Evolutionary conservation across 2,797 vertebrate genomes (phyloP), one percentile per base, ranked within the genome.

Genomic region (Chanos chanos): DNA sequence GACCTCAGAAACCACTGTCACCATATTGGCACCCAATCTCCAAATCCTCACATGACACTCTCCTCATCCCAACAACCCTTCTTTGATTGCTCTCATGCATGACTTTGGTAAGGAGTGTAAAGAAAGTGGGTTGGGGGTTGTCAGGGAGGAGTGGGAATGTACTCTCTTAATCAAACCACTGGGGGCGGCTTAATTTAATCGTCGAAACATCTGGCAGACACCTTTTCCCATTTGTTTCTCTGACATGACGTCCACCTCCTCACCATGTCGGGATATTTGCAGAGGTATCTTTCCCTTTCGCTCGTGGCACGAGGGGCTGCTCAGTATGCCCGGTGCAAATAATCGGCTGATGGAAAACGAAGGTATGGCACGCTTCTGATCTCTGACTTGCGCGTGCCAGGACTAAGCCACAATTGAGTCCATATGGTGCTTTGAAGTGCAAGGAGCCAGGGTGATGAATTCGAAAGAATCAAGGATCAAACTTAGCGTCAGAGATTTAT

Each of bases 381-480:
- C 88, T 88, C 85, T 86, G 85, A 86, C 85, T 89, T 77, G 80
- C 85, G 85, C 88, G 87, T 88, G 87, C 89, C 90, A 91, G 87
- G 89, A 89, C 86, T 86, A 82, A 62, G 87, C 89, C 90, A 87
- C 91, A 93, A 93, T 92, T 91, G 90, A 87, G 84, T 90, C 90
- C 92, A 92, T 92, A 91, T 93, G 91, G 87, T 80, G 85, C 92
- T 93, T 92, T 93, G 90, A 93, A 92, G 90, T 91, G 88, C 87
- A 85, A 80, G 86, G 87, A 89, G 89, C 88, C 86, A 86, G 87
- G 86, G 85, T 90, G 91, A 91, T 93, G 89, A 92, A 92, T 91
- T 90, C 86, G 89, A 92, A 90, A 85, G 87, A 90, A 91, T 89
- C 89, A 78, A 76, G 70, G 68, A 76, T 77, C 66, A 82, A 73